Base-by-base conservation (phyloP, 2,888 invertebrate species). In the Drosophila longiperda region DNA sequence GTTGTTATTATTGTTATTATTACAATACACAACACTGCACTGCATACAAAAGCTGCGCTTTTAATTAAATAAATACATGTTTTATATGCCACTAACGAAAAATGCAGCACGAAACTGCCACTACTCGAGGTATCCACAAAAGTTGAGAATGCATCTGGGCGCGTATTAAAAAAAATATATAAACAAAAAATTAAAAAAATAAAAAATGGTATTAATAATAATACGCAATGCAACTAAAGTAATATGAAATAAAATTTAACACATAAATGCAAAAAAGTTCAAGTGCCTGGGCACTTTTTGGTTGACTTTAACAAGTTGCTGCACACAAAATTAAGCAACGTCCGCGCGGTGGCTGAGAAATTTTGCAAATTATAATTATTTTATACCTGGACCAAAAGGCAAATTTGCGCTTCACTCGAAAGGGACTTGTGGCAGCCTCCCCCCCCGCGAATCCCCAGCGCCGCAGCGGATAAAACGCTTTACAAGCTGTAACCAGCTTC, bases 341-440 rank as follows among this genome's bases (percentile, higher is more conserved):
- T 73, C 62, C 75, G 75, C 75, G 77, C 61, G 29, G 38, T 59
- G 62, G 71, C 65, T 34, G 59, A 59, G 71, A 73, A 77, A 74
- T 80, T 80, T 78, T 73, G 73, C 82, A 84, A 87, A 84, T 87
- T 84, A 82, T 84, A 84, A 84, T 84, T 84, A 84, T 83, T 83
- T 83, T 77, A 83, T 84, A 80, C 79, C 87, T 78, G 82, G 75
- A 66, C 75, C 73, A 81, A 83, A 84, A 74, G 76, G 84, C 75
- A 87, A 84, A 84, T 84, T 84, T 84, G 84, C 84, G 74, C 69
- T 80, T 84, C 82, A 84, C 87, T 84, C 83, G 68, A 85, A 66
- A 62, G 63, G 74, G 76, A 75, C 73, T 67, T 68, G 40, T 73
- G 63, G 69, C 40, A 23, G 75, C 40, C 65, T 23, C 55, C 62